Evolutionary conservation across 2,888 invertebrate species (phyloP).

Genomic region (Empis stercorea): DNA sequence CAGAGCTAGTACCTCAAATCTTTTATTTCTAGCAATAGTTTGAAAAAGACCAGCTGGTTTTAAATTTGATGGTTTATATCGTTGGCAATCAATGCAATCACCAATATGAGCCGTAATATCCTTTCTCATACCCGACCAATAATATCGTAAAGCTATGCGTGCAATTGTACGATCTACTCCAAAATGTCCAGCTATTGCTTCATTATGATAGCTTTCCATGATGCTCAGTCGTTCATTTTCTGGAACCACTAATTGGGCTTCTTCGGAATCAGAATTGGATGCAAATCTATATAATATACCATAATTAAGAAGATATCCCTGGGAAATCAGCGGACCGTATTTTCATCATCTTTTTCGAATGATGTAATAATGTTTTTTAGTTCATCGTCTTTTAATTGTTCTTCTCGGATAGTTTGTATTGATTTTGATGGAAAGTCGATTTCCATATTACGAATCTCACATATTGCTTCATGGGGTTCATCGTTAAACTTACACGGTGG

Average conservation of each 20-base stretch:
- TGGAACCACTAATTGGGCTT: slow-evolving; percentile 9
- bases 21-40: slow-evolving; percentile 5
- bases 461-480: background rate
- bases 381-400: background rate
- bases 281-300: slow-evolving; percentile 10
- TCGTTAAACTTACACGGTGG: slow-evolving; percentile 7
- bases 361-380: background rate
- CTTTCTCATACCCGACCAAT: slow-evolving; percentile 12
- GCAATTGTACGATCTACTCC: slow-evolving; percentile 8
- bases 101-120: slow-evolving; percentile 8
- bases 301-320: slow-evolving; percentile 2
- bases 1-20: slow-evolving; percentile 1
- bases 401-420: background rate
- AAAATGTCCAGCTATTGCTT: background rate
- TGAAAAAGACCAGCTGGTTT: slow-evolving; percentile 12
- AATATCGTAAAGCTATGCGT: slow-evolving; percentile 10
- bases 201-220: background rate
- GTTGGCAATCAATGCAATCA: slow-evolving; percentile 11
- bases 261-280: slow-evolving; percentile 6
- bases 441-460: background rate
- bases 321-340: background rate
- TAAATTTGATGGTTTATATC: slow-evolving; percentile 11
- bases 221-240: background rate
- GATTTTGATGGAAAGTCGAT: slow-evolving; percentile 1
- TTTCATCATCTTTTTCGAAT: slow-evolving; percentile 2